Base-by-base conservation (phyloP, 2,797 vertebrate species). In the Semaprochilodus insignis region DNA sequence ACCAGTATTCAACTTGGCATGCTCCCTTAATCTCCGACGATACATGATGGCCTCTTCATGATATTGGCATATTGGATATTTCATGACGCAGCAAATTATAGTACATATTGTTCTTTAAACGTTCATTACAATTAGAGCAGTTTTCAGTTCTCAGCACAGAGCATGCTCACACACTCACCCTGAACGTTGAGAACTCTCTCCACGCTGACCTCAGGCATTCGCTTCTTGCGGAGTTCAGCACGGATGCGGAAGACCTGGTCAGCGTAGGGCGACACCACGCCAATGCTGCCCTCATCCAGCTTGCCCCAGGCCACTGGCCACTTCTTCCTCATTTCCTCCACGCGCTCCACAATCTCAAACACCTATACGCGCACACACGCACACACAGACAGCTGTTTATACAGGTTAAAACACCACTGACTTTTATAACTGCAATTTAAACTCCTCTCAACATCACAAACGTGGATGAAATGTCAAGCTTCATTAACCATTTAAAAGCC, bases 281-380 rank as follows among this genome's bases (percentile, higher is more conserved):
- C 98, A 5, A 99, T 99, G 86, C 98, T 99, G 81, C 97, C 96
- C 0, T 99, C 98, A 2, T 99, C 98, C 91, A 99, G 92, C 87
- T 99, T 99, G 48, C 98, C 98, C 98, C 98, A 99, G 2, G 98
- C 95, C 75, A 99, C 97, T 0, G 98, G 98, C 98, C 98, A 99
- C 90, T 99, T 99, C 89, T 96, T 97, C 66, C 97, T 95, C 86
- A 99, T 90, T 92, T 99, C 98, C 89, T 99, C 98, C 78, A 99
- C 98, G 0, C 98, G 96, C 85, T 99, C 98, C 79, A 99, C 98
- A 4, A 99, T 97, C 90, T 99, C 98, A 95, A 99, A 99, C 19
- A 99, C 98, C 98, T 99, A n/a, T 13, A 62, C 54, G 74, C 15
- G 54, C 57, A 23, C 7, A 59, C 36, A 44, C 23, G 70, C 52